phyloP scores from a whole-genome alignment of 2,888 invertebrate species.

The Chorisops tibialis region DNA sequence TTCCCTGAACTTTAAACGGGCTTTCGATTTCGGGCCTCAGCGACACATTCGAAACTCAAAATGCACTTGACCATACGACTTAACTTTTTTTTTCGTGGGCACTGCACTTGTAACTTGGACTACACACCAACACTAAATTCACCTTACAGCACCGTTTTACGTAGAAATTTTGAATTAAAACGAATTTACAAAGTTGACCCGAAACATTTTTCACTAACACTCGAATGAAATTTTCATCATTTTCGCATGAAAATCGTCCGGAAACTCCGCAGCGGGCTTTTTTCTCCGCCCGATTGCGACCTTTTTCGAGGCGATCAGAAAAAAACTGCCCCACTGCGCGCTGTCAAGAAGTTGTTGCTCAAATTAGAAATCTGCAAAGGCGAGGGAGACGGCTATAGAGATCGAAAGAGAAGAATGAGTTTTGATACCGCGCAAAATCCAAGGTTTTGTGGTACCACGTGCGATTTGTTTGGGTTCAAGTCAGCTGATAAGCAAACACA shows the following conservation, averaged over 20 bases:
- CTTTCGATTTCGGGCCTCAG: background rate
- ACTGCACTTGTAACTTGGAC: background rate
- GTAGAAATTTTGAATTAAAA: background rate
- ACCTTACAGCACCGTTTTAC: background rate
- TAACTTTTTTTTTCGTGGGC: background rate
- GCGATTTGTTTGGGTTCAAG: background rate
- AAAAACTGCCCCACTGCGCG: constrained; percentile 6
- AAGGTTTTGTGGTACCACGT: constrained; percentile 1
- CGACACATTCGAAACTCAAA: background rate
- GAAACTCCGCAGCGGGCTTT: background rate
- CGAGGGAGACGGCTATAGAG: background rate
- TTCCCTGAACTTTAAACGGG: background rate
- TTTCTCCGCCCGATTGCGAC: constrained; percentile 11
- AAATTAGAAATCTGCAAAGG: background rate
- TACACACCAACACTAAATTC: background rate
- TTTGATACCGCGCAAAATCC: constrained; percentile 11
- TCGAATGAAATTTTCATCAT: constrained; percentile 6
- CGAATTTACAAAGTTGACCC: background rate
- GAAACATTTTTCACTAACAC: background rate
- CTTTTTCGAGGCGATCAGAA: background rate
- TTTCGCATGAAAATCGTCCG: constrained; percentile 6
- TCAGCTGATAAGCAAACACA: constrained; percentile 15
- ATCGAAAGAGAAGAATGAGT: background rate
- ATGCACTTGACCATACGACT: background rate
- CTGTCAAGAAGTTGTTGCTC: constrained; percentile 19